Base-by-base conservation (phyloP, 2,888 invertebrate species). In the Chorisops tibialis region DNA sequence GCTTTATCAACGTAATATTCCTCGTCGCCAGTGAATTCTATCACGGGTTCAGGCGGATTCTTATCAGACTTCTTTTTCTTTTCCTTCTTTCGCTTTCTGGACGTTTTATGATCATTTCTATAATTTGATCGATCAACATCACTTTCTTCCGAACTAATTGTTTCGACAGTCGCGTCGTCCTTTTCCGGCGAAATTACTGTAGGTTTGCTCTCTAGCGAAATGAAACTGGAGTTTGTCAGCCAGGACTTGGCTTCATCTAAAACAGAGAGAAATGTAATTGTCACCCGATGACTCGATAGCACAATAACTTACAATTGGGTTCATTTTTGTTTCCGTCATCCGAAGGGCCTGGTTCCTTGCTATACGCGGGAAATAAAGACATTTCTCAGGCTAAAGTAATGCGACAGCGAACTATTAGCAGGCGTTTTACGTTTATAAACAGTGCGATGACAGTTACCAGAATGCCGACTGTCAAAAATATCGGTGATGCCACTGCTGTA, bases 1-100 rank as follows among this genome's bases (percentile, higher is more conserved):
- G 76, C 79, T 67, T 80, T 81, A 69, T 88, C 88, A 49, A 81
- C 73, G 68, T 85, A 86, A 72, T 80, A 88, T 65, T 82, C 81
- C 12, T 81, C 77, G 3, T 66, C 67, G 5, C 70, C 72, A 9
- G 70, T 71, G 52, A 78, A 78, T 39, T 74, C 73, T 0, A 73
- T 16, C 6, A 12, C 14, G 1, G 12, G 14, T 24, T 45, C 18
- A 4, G 7, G 43, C 6, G 22, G 12, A 7, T 52, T 58, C 7
- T 12, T 21, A 1, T 22, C n/a, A 2, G 16, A 43, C 6, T 22
- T 58, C 14, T 50, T 58, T 41, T 63, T 56, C 2, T 14, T 14
- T 49, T 64, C 62, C 22, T 62, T 61, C 48, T 51, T 41, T 16
- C 45, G 49, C 11, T 54, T 30, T 18, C 56, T 14, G 4, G 16